These are phyloP conservation scores for Pilophorus perplexus DNA, from an alignment of 2,888 invertebrate genomes.

Conservation along the genomic window DNA sequence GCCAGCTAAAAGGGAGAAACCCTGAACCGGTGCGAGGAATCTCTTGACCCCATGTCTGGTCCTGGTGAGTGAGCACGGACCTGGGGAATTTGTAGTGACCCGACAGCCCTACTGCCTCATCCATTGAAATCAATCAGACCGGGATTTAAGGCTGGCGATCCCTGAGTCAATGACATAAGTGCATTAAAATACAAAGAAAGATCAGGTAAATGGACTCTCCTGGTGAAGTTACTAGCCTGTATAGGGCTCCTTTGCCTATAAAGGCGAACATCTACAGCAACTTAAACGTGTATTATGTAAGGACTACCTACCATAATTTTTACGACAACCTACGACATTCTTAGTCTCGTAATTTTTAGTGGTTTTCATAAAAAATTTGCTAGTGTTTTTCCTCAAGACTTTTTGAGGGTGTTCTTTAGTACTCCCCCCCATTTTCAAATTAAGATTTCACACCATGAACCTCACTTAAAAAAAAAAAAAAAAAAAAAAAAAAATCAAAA, in stretches of 20 bases:
- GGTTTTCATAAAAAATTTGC: neutral
- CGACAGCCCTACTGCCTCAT: no score
- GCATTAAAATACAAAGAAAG: no score
- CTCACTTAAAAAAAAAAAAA: no score
- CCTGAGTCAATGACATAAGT: slow-evolving; percentile 5
- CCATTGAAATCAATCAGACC: slow-evolving; percentile 8
- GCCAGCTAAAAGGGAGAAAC: no score
- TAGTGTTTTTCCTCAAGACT: neutral
- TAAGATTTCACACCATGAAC: no score
- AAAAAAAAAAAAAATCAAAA: no score
- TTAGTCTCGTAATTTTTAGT: neutral
- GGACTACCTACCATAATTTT: slow-evolving; percentile 7
- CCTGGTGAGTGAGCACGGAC: no score
- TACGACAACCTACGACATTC: neutral
- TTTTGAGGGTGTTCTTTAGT: no score
- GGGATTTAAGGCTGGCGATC: slow-evolving; percentile 7
- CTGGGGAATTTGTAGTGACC: no score
- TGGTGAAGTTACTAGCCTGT: neutral
- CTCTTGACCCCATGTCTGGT: no score
- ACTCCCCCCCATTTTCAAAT: no score
- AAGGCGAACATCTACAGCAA: slow-evolving; percentile 3
- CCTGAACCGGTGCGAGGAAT: no score
- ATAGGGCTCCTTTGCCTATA: neutral
- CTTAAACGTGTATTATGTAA: slow-evolving; percentile 1
- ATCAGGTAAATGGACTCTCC: neutral